Evolutionary conservation across 2,888 invertebrate genomes (phyloP), one percentile per base, ranked within the genome.

Genomic region (Elgonia sp.): DNA sequence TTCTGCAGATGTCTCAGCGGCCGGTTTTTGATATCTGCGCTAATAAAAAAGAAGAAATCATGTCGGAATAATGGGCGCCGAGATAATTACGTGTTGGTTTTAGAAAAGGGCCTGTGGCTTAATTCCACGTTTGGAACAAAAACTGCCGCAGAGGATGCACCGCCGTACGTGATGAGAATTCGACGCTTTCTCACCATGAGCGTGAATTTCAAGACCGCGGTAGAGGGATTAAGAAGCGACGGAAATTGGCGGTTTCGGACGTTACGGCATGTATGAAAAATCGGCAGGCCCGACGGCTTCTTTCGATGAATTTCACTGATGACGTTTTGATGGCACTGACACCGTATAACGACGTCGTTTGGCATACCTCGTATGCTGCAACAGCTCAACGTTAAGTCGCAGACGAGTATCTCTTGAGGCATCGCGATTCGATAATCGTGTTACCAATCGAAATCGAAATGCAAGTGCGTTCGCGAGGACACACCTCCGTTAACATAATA

Each of bases 81-180:
- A 91, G 93, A 94, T 94, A 94, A 94, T 94, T 94, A 94, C 93
- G 94, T 94, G 94, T 94, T 94, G 94, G 94, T 94, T 94, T 94
- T 94, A 94, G 94, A 94, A 94, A 94, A 94, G 90, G 92, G 92
- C 87, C 90, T 89, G 91, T 91, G 92, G 93, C 92, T 93, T 93
- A 92, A 94, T 94, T 93, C 92, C 91, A 93, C 92, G 91, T 91
- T 92, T 76, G 81, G 84, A 40, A 81, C 87, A 89, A 89, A 89
- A 90, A 89, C 81, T 72, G 65, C 69, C 86, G 86, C 79, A 55
- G 76, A 76, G 77, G 67, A 60, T 84, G 39, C 70, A 81, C 63
- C 79, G 81, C 70, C 57, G 84, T 88, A 90, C 90, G 90, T 90
- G 90, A 90, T 86, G 91, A 72, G 90, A 91, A 91, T 90, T 70